Evolutionary conservation across 2,888 invertebrate genomes (phyloP).

Genomic region (Drosophila testacea): DNA sequence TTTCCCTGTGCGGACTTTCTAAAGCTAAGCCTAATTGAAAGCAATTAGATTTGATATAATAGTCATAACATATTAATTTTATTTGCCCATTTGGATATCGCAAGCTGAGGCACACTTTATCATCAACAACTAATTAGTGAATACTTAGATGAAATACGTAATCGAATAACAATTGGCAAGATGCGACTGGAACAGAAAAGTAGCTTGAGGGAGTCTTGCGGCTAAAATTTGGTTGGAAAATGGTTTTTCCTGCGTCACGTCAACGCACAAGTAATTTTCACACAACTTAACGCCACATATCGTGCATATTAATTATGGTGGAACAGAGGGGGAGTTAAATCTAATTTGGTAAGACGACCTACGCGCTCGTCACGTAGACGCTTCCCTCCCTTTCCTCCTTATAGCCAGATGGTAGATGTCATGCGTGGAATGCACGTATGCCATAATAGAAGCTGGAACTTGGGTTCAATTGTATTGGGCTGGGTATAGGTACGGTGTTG

Average conservation of each 20-base stretch:
- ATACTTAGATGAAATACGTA: conserved; percentile 56
- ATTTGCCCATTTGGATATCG: conserved; percentile 7
- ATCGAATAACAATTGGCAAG: conserved; percentile 61
- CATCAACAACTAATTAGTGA: conserved; percentile 75
- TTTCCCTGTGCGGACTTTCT: background rate
- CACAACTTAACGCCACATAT: conserved; percentile 80
- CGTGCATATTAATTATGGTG: conserved; percentile 79
- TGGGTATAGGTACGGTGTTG: conserved; percentile 9
- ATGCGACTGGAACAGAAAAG: conserved; percentile 13
- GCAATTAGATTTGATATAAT: conserved; percentile 6
- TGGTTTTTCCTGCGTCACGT: conserved; percentile 65
- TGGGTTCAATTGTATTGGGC: background rate
- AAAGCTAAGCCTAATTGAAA: conserved; percentile 1
- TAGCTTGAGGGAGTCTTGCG: background rate
- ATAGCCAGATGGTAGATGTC: conserved; percentile 56
- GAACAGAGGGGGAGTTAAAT: conserved; percentile 44
- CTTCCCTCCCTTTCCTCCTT: background rate
- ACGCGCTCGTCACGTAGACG: conserved; percentile 59
- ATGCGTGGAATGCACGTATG: conserved; percentile 65
- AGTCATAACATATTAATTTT: conserved; percentile 14
- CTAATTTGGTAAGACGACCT: conserved; percentile 73
- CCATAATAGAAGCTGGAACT: conserved; percentile 10
- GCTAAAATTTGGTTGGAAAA: conserved; percentile 25
- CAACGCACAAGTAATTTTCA: conserved; percentile 75
- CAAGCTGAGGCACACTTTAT: conserved; percentile 18